Percentiles rank a stretch among this genome's conserved stretches.
Evolutionary conservation across 1,140 invertebrate genomes (phyloP).

Genomic region (Hyles euphorbiae): DNA sequence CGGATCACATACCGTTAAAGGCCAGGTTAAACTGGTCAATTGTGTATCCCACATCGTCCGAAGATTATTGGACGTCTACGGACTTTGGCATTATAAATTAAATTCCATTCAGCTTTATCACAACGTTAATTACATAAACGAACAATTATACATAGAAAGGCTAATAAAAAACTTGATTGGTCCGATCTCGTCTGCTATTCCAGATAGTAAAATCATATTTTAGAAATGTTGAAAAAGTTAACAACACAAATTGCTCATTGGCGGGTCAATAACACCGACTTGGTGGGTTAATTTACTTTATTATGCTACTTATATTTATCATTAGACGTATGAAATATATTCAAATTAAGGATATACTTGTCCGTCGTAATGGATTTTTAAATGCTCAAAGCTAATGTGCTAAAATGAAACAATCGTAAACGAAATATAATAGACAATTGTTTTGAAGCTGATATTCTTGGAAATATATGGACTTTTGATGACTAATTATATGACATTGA

Average conservation of each 20-base stretch:
- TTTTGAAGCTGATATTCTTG: too few species aligned
- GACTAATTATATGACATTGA: too few species aligned
- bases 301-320: constrained; percentile 6
- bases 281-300: constrained; percentile 1
- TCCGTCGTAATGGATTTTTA: too few species aligned
- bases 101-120: neutral
- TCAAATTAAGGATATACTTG: too few species aligned
- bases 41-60: too few species aligned
- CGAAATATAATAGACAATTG: too few species aligned
- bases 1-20: too few species aligned
- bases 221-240: neutral
- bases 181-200: constrained; percentile 10
- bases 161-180: constrained; percentile 18
- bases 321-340: neutral
- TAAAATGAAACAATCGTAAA: too few species aligned
- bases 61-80: too few species aligned
- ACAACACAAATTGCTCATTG: constrained; percentile 1
- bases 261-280: constrained; percentile 1
- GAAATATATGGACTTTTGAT: too few species aligned
- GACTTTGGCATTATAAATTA: neutral
- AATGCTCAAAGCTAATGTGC: too few species aligned
- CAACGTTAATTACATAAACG: constrained; percentile 12
- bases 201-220: constrained; percentile 17
- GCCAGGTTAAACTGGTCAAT: too few species aligned
- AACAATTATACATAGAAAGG: constrained; percentile 19